Conservation (phyloP, 2,797 vertebrate genomes). For the Pelobates cultripes region DNA sequence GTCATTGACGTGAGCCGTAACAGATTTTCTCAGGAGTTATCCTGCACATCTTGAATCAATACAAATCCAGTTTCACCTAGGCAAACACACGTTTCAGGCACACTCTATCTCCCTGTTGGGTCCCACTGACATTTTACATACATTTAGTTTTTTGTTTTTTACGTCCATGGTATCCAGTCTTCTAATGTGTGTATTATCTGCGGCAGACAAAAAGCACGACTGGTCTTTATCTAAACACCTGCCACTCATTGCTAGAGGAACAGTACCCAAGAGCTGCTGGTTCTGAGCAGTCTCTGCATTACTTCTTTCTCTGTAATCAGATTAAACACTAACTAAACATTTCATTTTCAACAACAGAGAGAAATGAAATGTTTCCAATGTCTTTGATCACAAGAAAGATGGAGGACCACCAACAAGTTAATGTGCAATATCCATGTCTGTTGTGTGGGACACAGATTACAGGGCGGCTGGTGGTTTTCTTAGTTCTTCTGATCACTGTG, state of each 20-base stretch:
- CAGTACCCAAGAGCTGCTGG: constrained; percentile 57
- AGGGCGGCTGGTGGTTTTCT: constrained; percentile 38
- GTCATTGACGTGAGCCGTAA: constrained; percentile 10
- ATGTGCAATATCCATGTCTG: constrained; percentile 57
- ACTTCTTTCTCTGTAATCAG: constrained; percentile 59
- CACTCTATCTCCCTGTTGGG: neutral
- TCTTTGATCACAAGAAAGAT: constrained; percentile 66
- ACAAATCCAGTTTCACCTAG: neutral
- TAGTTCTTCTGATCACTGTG: too few species aligned
- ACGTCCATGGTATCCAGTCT: neutral
- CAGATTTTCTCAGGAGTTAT: constrained; percentile 31
- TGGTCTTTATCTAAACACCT: constrained; percentile 67
- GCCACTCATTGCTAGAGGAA: constrained; percentile 60
- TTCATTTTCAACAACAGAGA: constrained; percentile 54
- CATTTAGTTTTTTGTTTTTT: neutral
- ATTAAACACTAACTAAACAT: constrained; percentile 70
- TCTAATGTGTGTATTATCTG: constrained; percentile 29
- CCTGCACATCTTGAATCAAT: constrained; percentile 31
- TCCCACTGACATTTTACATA: constrained; percentile 11
- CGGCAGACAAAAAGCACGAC: constrained; percentile 44
- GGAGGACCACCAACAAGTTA: constrained; percentile 62
- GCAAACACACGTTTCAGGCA: constrained; percentile 1
- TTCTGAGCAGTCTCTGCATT: constrained; percentile 57
- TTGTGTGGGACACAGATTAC: constrained; percentile 56
- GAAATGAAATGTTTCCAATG: constrained; percentile 58